phyloP scores from a whole-genome alignment of 2,888 invertebrate genomes.

The Meloe dianella region DNA sequence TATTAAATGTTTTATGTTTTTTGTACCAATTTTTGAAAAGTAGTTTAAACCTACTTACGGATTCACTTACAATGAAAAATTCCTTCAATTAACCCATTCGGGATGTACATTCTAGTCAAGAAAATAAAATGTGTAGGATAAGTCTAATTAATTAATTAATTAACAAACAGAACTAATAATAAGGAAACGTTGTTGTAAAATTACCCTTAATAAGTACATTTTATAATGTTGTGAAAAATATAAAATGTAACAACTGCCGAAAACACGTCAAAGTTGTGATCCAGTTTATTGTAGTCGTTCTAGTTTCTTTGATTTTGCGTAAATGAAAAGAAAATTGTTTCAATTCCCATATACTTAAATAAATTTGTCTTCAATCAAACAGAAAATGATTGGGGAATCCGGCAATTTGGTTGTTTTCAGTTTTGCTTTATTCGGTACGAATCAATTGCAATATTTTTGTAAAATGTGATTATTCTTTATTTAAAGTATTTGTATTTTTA shows the following conservation, averaged over 20 bases:
- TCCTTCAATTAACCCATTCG: conserved; percentile 44
- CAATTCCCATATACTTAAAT: not conserved
- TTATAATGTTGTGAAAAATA: conserved; percentile 28
- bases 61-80: conserved; percentile 54
- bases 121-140: conserved; percentile 40
- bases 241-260: conserved; percentile 38
- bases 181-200: conserved; percentile 36
- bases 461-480: conserved; percentile 24
- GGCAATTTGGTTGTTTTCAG: conserved; percentile 5
- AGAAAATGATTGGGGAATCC: not conserved
- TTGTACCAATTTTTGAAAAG: conserved; percentile 44
- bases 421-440: conserved; percentile 18
- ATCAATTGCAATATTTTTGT: conserved; percentile 15
- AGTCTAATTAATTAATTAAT: conserved; percentile 34
- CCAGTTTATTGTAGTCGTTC: conserved; percentile 27
- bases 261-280: conserved; percentile 48
- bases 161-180: conserved; percentile 18
- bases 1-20: conserved; percentile 41
- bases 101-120: conserved; percentile 47
- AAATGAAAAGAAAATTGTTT: not conserved
- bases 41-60: conserved; percentile 44
- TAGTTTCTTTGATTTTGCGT: not conserved
- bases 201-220: conserved; percentile 34
- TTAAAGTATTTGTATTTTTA: conserved; percentile 39
- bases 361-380: no score